phyloP scores from a whole-genome alignment of 2,797 vertebrate genomes.

The Ctenopoma multispine region DNA sequence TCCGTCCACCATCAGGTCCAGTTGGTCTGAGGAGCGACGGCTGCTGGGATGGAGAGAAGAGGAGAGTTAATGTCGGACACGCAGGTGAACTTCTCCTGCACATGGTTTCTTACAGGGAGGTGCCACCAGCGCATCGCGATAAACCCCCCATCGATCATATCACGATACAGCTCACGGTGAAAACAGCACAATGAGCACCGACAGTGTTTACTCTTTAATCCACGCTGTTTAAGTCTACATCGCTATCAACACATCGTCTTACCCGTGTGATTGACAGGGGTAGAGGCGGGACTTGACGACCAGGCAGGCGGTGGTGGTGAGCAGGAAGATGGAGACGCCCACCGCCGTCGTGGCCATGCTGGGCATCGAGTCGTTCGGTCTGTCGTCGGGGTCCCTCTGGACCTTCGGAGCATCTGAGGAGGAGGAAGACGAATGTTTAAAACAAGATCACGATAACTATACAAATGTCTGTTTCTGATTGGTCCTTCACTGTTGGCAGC shows the following conservation, averaged over 20 bases:
- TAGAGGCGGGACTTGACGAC: conserved; percentile 82
- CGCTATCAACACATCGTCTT: too few relatives aligned
- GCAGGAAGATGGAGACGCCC: conserved; percentile 84
- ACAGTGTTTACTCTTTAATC: too few relatives aligned
- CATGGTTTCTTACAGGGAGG: too few relatives aligned
- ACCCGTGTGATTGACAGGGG: conserved; percentile 79
- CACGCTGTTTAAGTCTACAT: too few relatives aligned
- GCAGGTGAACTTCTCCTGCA: too few relatives aligned
- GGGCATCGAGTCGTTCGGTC: conserved; percentile 63
- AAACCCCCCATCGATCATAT: too few relatives aligned
- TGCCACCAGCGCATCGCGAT: too few relatives aligned
- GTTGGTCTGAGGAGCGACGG: conserved; percentile 83
- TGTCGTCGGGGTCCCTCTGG: conserved; percentile 38
- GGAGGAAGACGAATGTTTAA: neutral
- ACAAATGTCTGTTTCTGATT: too few relatives aligned
- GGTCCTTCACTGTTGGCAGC: too few relatives aligned
- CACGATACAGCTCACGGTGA: too few relatives aligned
- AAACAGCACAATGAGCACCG: too few relatives aligned
- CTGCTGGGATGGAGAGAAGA: conserved; percentile 41
- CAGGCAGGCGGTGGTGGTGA: conserved; percentile 84
- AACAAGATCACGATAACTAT: neutral
- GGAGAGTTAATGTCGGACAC: neutral
- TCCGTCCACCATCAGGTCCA: conserved; percentile 83
- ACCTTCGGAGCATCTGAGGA: conserved; percentile 54
- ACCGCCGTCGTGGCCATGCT: conserved; percentile 82